Base-by-base conservation (phyloP, 2,888 invertebrate species). In the Cheilosia scutellata region DNA sequence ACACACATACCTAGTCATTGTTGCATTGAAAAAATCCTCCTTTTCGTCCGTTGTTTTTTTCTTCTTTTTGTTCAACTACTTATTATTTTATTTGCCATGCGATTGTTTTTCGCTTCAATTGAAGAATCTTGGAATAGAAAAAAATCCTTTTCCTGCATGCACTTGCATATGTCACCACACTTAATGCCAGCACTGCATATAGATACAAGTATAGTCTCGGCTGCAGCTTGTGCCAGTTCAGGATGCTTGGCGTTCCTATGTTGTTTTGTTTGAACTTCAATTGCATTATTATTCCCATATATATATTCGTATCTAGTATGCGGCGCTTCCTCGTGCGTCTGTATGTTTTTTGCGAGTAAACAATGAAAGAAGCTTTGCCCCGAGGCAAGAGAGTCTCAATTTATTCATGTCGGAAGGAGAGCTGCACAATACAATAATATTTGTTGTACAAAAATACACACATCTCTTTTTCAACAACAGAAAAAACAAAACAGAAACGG, bases 191-290 rank as follows among this genome's bases (percentile, higher is more conserved):
- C 33, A 63, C 20, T 49, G 4, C 37, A 27, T 49, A 74, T 44
- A 75, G 31, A 33, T 49, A 57, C 9, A 25, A 7, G n/a, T 42
- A 13, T 9, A 42, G 11, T 5, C 49, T 57, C 55, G 65, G 55
- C 44, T 86, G 51, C 49, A 55, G 62, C 62, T 77, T 82, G 62
- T 77, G 71, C 72, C 72, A 82, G 71, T 68, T 82, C 72, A 76
- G 86, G 71, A 76, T 86, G 76, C 72, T 86, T 77, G 66, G 47
- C 47, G 47, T 66, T 66, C 71, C 70, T 86, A 63, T 77, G 51
- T 66, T 86, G 76, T 86, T 86, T 86, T 86, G 68, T 82, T 86
- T 86, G 86, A 86, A 82, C 86, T 82, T 86, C 86, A 86, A 84
- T 82, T 86, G 82, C 82, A 77, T 86, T 86, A 86, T 82, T 72